Base-by-base conservation (phyloP, 1,140 invertebrate species). In the Zophobas atratus region DNA sequence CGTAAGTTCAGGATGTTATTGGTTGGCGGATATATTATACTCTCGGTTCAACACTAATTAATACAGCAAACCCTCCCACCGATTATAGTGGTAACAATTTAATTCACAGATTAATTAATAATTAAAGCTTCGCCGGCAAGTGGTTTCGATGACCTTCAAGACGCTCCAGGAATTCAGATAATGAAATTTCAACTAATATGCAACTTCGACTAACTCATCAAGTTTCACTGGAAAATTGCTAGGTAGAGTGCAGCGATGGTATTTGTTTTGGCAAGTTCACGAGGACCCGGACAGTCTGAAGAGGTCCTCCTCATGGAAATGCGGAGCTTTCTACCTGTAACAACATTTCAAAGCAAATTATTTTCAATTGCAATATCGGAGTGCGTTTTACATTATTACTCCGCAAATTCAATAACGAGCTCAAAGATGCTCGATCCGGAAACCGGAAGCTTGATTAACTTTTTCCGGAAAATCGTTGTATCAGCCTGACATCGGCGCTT, bases 141-240 rank as follows among this genome's bases (percentile, higher is more conserved):
- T 76, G 77, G 77, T 76, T 75, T 79, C 32, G 70, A 79, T 79
- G 77, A 79, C 77, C 77, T 79, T 76, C 73, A 79, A 79, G 77
- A 79, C 51, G 77, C 57, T 76, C 46, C 36, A 34, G 79, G 79
- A 73, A 76, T 78, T 77, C 73, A 8, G 75, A 36, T 80, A 80
- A 80, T 80, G 79, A 80, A 80, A 80, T 80, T 80, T 80, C 79
- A 49, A 60, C 70, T 76, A 77, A 77, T 75, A 70, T 72, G 70
- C 51, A 72, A 72, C 51, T 53, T 43, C 53, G 70, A 72, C 67
- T 46, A 48, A 36, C 57, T 70, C 38, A 48, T 74, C 74, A 79
- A 79, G 75, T 79, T 76, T 71, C 34, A 70, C 71, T 77, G 55
- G 56, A 79, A 77, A 79, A 67, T 67, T 43, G 39, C 41, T 73